Base-by-base conservation (phyloP, 2,797 vertebrate species). In the Urosaurus nigricauda region DNA sequence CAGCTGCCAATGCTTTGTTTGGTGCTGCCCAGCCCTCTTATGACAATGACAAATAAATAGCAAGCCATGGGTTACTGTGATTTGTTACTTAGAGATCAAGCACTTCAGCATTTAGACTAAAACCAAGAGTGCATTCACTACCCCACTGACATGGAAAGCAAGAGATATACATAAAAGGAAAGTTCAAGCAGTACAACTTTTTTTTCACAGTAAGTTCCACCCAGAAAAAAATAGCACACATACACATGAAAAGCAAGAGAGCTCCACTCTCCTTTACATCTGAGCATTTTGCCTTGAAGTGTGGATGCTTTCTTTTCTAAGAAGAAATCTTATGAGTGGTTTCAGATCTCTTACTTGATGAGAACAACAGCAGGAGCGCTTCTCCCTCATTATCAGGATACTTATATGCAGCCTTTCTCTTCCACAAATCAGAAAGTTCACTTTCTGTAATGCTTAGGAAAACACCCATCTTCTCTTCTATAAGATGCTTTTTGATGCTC, bases 1-100 rank as follows among this genome's bases (percentile, higher is more conserved):
- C 56, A 17, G 56, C 16, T 58, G 56, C 56, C 56, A 58, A 3
- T 58, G 56, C 16, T 58, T 58, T 68, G 26, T 7, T 68, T 43
- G 43, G 43, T 43, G 43, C 17, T 17, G 43, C 43, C 26, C 51
- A 29, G 14, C 29, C 17, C 14, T 85, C 71, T 43, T 12, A 17
- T 58, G 11, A 37, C 60, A 93, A 82, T 12, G 35, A 24, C 51
- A 90, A 94, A 87, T n/a, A 83, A 85, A 58, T 0, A 80, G 5
- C 35, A 60, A n/a, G 58, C 12, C 35, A 71, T 83, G 71, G 79
- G 47, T n/a, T 65, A 82, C 84, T 40, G 16, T 12, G 43, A 88
- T 87, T 92, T 84, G 79, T 88, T 90, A 88, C 60, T 60, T 56
- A 51, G 73, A 86, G 90, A 53, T 84, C 83, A 85, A 60, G 86